Percentiles rank a stretch among this genome's conserved stretches.
Evolutionary conservation across 1,140 invertebrate species (phyloP).

Genomic region (Heliothis subflexa): DNA sequence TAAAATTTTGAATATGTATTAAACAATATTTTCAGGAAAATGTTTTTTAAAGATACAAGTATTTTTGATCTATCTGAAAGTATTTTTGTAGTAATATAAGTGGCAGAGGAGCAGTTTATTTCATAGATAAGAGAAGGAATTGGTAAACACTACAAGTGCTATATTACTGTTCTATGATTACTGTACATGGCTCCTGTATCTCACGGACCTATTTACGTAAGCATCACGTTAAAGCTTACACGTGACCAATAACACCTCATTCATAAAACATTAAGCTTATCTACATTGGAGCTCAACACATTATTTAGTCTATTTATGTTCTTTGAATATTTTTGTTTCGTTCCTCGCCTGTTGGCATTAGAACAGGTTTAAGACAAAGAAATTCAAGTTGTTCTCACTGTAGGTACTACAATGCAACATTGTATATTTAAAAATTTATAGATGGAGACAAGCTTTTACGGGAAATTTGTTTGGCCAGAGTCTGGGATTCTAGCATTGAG

Average conservation of each 20-base stretch:
- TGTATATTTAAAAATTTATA: not conserved
- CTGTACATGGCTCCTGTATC: not conserved
- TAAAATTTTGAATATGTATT: not conserved
- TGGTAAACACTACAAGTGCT: no score
- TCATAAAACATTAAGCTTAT: constrained; percentile 36
- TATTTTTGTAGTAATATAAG: no score
- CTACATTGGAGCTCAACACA: not conserved
- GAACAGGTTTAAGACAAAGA: constrained; percentile 37
- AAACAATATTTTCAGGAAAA: no score
- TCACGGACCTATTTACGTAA: not conserved
- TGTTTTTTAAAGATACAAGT: no score
- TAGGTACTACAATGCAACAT: not conserved
- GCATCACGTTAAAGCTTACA: not conserved
- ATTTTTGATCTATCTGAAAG: no score
- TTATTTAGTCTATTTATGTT: constrained; percentile 3
- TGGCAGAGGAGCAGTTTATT: no score
- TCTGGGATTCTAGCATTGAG: not conserved
- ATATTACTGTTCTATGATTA: no score
- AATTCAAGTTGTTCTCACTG: not conserved
- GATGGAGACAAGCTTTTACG: not conserved
- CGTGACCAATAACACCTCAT: constrained; percentile 18
- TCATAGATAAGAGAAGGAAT: no score
- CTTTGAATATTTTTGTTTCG: not conserved
- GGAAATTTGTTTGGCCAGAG: not conserved
- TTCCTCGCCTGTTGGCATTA: constrained; percentile 31